Percentiles rank a stretch among this genome's conserved stretches.
These are phyloP conservation scores for Cyclura pinguis DNA, from an alignment of 2,797 vertebrate species.

Conservation along the genomic window DNA sequence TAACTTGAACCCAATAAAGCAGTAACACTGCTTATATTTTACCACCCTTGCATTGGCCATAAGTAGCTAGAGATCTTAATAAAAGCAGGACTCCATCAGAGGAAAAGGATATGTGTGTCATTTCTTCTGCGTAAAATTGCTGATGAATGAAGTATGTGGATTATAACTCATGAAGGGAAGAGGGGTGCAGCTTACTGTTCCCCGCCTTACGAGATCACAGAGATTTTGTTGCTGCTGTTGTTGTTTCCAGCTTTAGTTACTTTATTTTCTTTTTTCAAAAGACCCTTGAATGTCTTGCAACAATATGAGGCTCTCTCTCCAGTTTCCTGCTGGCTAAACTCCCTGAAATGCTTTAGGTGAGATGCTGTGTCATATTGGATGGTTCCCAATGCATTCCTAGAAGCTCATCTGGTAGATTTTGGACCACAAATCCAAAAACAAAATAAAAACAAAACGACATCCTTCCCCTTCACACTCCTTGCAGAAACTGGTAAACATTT, in stretches of 20 bases:
- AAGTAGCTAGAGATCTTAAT: not conserved
- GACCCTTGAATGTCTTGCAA: not conserved
- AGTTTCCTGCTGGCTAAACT: not conserved
- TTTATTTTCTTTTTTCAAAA: not conserved
- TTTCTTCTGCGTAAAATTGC: not conserved
- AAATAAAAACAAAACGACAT: not conserved
- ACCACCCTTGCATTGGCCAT: conserved; percentile 26
- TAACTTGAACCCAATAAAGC: conserved; percentile 64
- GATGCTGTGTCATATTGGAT: not conserved
- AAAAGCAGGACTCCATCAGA: not conserved
- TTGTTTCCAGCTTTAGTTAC: no score
- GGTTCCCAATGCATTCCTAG: not conserved
- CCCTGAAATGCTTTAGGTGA: not conserved
- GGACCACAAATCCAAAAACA: no score
- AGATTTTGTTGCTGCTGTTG: not conserved
- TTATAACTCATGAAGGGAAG: not conserved
- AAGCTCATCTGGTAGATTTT: not conserved
- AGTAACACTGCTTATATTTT: conserved; percentile 41
- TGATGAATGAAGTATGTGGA: not conserved
- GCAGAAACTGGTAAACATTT: not conserved
- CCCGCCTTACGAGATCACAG: not conserved
- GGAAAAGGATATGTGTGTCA: not conserved
- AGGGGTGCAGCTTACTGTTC: not conserved
- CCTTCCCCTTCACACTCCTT: not conserved
- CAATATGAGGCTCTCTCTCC: no score